These are phyloP conservation scores for Garra rufa DNA, from an alignment of 2,113 vertebrate species.

Conservation along the genomic window DNA sequence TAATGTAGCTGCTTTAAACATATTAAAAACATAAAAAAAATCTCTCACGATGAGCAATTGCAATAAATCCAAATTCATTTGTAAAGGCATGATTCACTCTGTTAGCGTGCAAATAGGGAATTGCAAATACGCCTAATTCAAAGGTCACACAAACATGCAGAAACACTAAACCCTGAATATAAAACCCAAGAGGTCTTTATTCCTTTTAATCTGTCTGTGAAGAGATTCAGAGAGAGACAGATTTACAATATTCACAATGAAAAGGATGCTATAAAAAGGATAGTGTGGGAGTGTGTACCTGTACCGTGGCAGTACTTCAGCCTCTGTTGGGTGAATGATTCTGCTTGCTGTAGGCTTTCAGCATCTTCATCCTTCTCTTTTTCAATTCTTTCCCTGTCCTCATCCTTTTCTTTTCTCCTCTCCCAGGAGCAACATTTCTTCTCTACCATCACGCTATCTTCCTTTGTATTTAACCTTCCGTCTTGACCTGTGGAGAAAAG, in stretches of 20 bases:
- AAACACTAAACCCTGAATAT: conserved; percentile 10
- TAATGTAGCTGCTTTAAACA: background rate
- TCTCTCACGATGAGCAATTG: background rate
- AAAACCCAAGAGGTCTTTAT: conserved; percentile 2
- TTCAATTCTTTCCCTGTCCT: background rate
- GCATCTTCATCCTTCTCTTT: conserved; percentile 16
- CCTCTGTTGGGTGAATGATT: background rate
- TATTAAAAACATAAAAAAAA: background rate
- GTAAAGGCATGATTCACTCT: conserved; percentile 23
- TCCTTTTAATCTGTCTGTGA: conserved; percentile 17
- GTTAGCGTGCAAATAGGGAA: conserved; percentile 24
- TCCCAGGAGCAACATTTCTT: conserved; percentile 1
- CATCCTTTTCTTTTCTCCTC: background rate
- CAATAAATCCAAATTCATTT: background rate
- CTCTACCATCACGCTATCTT: background rate
- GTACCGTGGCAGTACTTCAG: background rate
- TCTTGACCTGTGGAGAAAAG: conserved; percentile 17
- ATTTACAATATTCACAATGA: background rate
- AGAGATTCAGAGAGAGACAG: background rate
- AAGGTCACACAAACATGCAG: conserved; percentile 23
- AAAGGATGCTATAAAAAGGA: background rate
- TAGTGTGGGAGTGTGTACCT: background rate
- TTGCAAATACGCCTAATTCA: conserved; percentile 20
- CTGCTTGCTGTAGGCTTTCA: background rate
- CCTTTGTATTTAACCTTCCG: conserved; percentile 8